Evolutionary conservation across 1,140 invertebrate species (phyloP).

Genomic region (Ips typographus): DNA sequence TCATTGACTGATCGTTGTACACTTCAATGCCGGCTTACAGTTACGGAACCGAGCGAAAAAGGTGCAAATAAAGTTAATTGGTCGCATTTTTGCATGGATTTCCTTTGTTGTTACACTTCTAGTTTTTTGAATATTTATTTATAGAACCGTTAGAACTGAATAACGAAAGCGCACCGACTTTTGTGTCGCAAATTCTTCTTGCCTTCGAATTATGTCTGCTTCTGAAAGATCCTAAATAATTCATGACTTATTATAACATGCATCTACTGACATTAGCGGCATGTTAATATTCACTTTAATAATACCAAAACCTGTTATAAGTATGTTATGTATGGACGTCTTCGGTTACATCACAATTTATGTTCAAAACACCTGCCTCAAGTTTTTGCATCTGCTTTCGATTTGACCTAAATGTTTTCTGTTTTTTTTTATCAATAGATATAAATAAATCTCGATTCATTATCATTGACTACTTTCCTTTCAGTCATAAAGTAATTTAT

Average conservation of each 20-base stretch:
- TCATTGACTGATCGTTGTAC: constrained; percentile 1
- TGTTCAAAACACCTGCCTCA: constrained; percentile 16
- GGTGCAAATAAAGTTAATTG: constrained; percentile 5
- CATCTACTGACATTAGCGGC: neutral
- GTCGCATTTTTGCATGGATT: neutral
- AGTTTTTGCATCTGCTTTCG: constrained; percentile 21
- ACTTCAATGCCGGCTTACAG: neutral
- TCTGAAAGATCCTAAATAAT: neutral
- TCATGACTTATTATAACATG: neutral
- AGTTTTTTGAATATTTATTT: neutral
- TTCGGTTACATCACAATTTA: constrained; percentile 24
- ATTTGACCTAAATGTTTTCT: constrained; percentile 14
- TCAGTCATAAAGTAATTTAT: too few species aligned
- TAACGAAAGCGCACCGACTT: neutral
- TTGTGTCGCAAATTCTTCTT: too few species aligned
- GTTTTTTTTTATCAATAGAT: too few species aligned
- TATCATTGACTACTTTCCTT: too few species aligned
- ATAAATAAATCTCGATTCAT: too few species aligned
- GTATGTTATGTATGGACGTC: constrained; percentile 12
- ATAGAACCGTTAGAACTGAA: constrained; percentile 1
- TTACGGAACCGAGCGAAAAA: neutral
- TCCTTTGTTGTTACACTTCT: neutral
- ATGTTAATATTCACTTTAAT: constrained; percentile 3
- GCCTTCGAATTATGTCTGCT: neutral
- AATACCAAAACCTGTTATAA: constrained; percentile 25